Conservation (phyloP, 1,140 invertebrate species). For the Euwallacea similis region DNA sequence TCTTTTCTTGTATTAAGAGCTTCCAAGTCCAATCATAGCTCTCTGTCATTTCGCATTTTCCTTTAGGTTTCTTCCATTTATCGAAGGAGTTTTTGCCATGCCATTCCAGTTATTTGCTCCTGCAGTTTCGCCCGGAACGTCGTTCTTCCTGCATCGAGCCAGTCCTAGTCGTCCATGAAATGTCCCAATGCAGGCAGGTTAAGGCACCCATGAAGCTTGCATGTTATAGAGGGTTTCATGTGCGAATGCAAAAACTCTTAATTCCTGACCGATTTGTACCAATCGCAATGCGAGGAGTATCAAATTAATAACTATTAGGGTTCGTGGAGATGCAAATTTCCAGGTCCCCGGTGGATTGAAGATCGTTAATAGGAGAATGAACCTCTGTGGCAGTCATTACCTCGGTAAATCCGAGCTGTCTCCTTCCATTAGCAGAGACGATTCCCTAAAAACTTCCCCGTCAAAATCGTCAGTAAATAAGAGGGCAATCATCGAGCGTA, state of each 20-base stretch:
- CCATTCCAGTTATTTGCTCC: neutral
- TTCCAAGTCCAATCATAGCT: conserved; percentile 2
- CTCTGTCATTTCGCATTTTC: conserved; percentile 29
- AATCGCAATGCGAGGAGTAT: conserved; percentile 24
- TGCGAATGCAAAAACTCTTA: conserved; percentile 10
- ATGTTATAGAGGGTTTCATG: neutral
- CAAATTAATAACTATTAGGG: conserved; percentile 44
- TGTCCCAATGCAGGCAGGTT: too few species aligned
- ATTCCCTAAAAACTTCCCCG: conserved; percentile 7
- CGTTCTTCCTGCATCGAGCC: too few species aligned
- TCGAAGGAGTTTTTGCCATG: conserved; percentile 10
- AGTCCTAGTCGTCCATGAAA: too few species aligned
- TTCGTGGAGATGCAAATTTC: conserved; percentile 27
- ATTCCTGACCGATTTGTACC: conserved; percentile 29
- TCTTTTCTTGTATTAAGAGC: conserved; percentile 29
- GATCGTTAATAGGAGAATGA: conserved; percentile 6
- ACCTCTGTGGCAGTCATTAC: neutral
- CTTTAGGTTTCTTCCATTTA: conserved; percentile 18
- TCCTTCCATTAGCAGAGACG: too few species aligned
- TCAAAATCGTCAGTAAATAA: conserved; percentile 9
- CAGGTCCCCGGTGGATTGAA: conserved; percentile 11
- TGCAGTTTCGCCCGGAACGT: too few species aligned
- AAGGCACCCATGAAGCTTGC: too few species aligned
- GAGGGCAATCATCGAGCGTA: conserved; percentile 10
- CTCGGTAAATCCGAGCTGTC: too few species aligned